phyloP scores from a whole-genome alignment of 1,140 invertebrate species.

The Cydia splendana region DNA sequence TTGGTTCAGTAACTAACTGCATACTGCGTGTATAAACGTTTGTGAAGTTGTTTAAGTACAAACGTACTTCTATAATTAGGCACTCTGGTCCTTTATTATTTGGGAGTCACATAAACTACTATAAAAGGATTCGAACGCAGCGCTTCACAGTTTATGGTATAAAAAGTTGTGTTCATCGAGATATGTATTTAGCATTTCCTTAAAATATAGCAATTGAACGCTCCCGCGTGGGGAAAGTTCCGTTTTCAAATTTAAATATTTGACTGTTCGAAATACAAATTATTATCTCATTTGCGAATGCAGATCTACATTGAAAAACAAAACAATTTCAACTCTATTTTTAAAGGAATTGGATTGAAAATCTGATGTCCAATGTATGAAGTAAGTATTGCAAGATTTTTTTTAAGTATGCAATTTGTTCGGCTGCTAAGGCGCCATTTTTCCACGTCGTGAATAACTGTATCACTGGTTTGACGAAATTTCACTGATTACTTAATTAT shows the following conservation, averaged over 20 bases:
- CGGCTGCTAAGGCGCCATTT: constrained; percentile 48
- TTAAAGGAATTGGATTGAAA: background rate
- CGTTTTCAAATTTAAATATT: constrained; percentile 63
- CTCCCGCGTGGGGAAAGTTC: constrained; percentile 50
- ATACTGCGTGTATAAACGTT: too few relatives aligned
- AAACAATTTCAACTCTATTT: constrained; percentile 33
- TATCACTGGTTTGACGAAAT: constrained; percentile 70
- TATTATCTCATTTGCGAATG: constrained; percentile 58
- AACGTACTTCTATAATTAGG: too few relatives aligned
- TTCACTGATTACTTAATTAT: constrained; percentile 65
- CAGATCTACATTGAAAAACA: constrained; percentile 24
- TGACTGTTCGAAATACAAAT: constrained; percentile 60
- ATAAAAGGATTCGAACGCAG: constrained; percentile 4
- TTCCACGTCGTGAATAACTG: constrained; percentile 64
- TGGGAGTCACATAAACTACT: too few relatives aligned
- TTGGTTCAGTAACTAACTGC: too few relatives aligned
- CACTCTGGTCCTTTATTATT: too few relatives aligned
- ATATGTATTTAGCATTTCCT: constrained; percentile 7
- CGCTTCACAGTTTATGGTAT: background rate
- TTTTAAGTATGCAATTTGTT: constrained; percentile 20
- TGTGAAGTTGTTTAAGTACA: too few relatives aligned
- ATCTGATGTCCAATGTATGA: background rate
- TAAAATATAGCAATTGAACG: constrained; percentile 41
- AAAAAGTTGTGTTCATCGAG: constrained; percentile 1
- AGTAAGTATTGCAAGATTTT: constrained; percentile 18